Conservation (phyloP, 2,113 vertebrate species). For the Cairina moschata region DNA sequence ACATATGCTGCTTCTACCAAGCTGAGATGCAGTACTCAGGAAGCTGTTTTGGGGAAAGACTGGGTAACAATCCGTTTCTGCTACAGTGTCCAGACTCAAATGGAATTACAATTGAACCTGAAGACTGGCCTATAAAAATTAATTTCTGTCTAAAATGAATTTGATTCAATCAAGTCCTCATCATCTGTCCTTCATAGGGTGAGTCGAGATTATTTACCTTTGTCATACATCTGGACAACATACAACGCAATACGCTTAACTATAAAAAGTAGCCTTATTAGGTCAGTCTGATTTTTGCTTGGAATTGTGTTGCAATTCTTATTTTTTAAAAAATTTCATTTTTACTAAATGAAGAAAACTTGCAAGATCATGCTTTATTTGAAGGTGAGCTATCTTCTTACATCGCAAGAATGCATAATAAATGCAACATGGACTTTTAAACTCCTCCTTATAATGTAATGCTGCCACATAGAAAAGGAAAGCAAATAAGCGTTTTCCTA, state of each 20-base stretch:
- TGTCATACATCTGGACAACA: conserved; percentile 74
- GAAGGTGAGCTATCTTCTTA: neutral
- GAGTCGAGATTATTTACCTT: conserved; percentile 75
- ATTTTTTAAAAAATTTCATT: neutral
- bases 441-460: neutral
- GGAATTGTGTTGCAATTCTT: neutral
- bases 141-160: conserved; percentile 80
- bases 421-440: neutral
- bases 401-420: neutral
- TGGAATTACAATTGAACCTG: conserved; percentile 81
- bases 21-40: conserved; percentile 48
- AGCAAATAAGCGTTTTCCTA: neutral
- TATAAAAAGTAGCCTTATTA: conserved; percentile 64
- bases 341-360: conserved; percentile 3
- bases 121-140: conserved; percentile 77
- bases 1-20: conserved; percentile 61
- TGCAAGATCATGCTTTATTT: neutral
- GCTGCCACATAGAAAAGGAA: neutral
- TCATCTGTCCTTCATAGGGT: conserved; percentile 72
- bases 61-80: conserved; percentile 73
- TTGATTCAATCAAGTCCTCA: conserved; percentile 79
- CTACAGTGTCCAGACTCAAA: conserved; percentile 76
- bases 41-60: conserved; percentile 64
- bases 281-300: conserved; percentile 15
- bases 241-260: conserved; percentile 61